Evolutionary conservation across 2,797 vertebrate species (phyloP).

Genomic region (Falco biarmicus): DNA sequence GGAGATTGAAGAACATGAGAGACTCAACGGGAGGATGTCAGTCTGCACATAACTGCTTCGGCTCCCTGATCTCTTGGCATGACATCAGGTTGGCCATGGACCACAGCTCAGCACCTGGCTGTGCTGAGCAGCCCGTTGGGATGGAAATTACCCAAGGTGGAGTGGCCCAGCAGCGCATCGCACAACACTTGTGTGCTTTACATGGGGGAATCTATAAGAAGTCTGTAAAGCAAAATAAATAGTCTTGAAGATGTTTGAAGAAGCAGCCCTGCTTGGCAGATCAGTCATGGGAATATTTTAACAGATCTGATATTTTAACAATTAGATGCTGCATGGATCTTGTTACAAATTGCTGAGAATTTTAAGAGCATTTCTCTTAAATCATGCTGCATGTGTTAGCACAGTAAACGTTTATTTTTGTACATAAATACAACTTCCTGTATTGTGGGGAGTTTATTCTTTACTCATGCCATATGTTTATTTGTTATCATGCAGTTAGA

Average conservation of each 20-base stretch:
- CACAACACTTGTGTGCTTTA: fast-evolving
- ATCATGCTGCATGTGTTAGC: neutral
- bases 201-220: fast-evolving
- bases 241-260: neutral
- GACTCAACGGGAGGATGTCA: too few relatives aligned
- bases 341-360: neutral
- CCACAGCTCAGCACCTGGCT: neutral
- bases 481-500: neutral
- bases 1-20: neutral
- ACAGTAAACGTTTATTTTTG: neutral
- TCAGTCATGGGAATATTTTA: neutral
- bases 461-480: neutral
- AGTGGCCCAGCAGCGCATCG: fast-evolving
- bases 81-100: neutral
- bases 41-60: neutral
- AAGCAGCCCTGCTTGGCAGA: neutral
- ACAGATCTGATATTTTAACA: neutral
- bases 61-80: neutral
- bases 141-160: neutral
- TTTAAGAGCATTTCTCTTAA: neutral
- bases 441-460: neutral
- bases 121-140: fast-evolving
- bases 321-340: neutral
- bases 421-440: neutral
- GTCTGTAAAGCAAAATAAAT: neutral